These are phyloP conservation scores for Irena cyanogastra DNA, from an alignment of 2,113 vertebrate genomes.

Conservation along the genomic window DNA sequence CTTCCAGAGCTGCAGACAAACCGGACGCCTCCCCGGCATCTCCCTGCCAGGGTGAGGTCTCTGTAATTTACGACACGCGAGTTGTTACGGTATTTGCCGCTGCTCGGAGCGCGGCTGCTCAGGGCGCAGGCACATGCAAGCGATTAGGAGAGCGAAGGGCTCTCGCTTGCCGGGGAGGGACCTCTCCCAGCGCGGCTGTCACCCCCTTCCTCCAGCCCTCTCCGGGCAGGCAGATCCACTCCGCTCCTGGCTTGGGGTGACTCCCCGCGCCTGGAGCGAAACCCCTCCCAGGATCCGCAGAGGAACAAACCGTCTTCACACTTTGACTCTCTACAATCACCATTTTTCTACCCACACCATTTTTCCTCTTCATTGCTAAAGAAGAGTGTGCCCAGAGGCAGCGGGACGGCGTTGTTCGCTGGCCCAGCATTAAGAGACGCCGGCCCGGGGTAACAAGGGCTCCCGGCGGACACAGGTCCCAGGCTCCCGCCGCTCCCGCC, in stretches of 20 bases:
- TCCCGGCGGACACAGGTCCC: no score
- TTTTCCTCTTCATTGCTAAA: background rate
- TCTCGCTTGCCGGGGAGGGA: background rate
- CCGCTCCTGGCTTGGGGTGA: background rate
- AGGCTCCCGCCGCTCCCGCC: background rate
- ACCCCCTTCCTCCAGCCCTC: no score
- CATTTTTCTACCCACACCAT: no score
- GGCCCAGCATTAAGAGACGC: rapidly evolving
- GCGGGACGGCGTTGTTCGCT: background rate
- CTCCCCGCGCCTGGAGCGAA: background rate
- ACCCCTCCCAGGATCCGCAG: background rate
- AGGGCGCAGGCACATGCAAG: background rate
- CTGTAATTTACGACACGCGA: background rate
- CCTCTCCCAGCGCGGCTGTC: background rate
- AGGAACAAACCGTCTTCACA: background rate
- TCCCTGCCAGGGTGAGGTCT: background rate
- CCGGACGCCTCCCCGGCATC: background rate
- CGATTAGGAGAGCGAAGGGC: background rate
- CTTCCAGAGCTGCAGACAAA: background rate
- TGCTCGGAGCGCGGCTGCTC: background rate
- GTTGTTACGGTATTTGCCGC: background rate
- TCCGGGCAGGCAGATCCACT: background rate
- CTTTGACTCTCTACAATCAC: no score
- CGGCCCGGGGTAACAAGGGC: background rate
- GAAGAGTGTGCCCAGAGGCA: background rate